Base-by-base conservation (phyloP, 2,113 vertebrate species). In the Alligator mississippiensis region DNA sequence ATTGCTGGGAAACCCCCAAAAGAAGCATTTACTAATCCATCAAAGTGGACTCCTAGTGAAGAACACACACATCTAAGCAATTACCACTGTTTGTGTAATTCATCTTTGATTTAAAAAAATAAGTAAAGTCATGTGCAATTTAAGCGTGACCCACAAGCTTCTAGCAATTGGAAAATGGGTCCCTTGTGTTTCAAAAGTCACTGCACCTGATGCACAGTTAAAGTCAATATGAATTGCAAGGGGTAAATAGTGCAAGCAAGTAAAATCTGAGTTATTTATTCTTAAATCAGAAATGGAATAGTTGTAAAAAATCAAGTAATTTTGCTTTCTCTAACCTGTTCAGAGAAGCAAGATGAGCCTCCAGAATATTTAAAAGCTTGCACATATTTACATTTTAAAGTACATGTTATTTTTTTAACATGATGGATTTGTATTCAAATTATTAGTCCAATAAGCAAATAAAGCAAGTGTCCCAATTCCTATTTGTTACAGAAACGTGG, bases 381-480 rank as follows among this genome's bases (percentile, higher is more conserved):
- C 38, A 61, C 38, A 17, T 30, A 38, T 80, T 80, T 15, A 27
- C 59, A 47, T 80, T 38, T 80, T 62, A 62, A 80, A 80, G 34
- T 62, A 61, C 61, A 87, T 59, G 70, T 87, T 87, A 25, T 75
- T 89, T 90, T 77, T 77, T 87, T 88, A 55, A 9, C 77, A n/a
- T 87, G 85, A 89, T 19, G 86, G 19, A 15, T 78, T 12, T 87
- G 58, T 77, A 87, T 84, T 47, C 84, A 74, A 82, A 82, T 92
- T 74, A 54, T 90, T 89, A 79, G 85, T 96, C 88, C 89, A 95
- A 76, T 77, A 18, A 4, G 24, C 38, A 94, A 81, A 93, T 74
- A 92, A 89, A 90, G 38, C 0, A 1, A 63, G 38, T 60, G 25
- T 34, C 77, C 82, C 59, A 84, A 80, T 81, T 81, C 57, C 79